Conservation (phyloP, 2,888 invertebrate genomes). For the Nomada fucata region DNA sequence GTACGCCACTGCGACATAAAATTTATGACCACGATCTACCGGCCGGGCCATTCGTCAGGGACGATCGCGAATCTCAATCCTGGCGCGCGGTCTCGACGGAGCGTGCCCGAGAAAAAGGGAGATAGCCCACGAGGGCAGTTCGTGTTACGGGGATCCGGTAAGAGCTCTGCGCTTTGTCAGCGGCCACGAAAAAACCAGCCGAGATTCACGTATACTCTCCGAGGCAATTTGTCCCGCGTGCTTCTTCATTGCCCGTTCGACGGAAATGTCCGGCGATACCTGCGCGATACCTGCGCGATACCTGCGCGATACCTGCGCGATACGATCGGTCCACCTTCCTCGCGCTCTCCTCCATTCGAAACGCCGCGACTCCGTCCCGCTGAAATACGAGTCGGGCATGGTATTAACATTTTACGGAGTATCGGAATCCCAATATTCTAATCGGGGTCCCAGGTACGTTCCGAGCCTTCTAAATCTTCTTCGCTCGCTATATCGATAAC, state of each 20-base stretch:
- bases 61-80: constrained; percentile 74
- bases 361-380: too few relatives aligned
- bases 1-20: constrained; percentile 61
- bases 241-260: constrained; percentile 40
- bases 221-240: constrained; percentile 59
- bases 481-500: too few relatives aligned
- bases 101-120: constrained; percentile 30
- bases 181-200: constrained; percentile 18
- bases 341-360: not conserved
- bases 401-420: constrained; percentile 11
- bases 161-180: constrained; percentile 65
- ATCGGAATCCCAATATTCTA: not conserved
- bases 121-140: constrained; percentile 48
- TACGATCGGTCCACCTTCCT: constrained; percentile 7
- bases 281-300: not conserved
- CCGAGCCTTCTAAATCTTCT: too few relatives aligned
- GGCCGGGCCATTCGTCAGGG: constrained; percentile 70
- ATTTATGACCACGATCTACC: constrained; percentile 72
- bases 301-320: not conserved
- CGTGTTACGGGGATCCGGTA: constrained; percentile 65
- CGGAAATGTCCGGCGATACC: constrained; percentile 4
- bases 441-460: too few relatives aligned
- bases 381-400: not conserved
- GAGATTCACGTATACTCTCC: constrained; percentile 25
- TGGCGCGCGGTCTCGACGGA: constrained; percentile 55